Conservation (phyloP, 2,888 invertebrate species). For the Hipparchia sbordonii region DNA sequence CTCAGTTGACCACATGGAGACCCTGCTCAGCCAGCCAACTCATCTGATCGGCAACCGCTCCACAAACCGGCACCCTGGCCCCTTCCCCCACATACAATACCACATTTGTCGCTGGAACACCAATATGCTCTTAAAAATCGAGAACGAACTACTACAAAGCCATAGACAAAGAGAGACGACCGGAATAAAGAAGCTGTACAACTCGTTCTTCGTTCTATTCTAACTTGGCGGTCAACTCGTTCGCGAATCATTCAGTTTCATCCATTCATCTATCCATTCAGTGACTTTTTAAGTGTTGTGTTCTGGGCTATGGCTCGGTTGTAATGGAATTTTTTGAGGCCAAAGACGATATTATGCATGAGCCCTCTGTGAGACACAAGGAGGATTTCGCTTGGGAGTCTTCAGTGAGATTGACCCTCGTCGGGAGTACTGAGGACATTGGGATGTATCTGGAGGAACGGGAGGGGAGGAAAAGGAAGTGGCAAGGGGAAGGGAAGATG, state of each 20-base stretch:
- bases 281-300: conserved; percentile 56
- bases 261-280: conserved; percentile 50
- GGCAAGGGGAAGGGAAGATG: conserved; percentile 65
- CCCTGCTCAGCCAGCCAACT: conserved; percentile 55
- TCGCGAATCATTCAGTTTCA: background rate
- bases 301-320: conserved; percentile 55
- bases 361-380: conserved; percentile 52
- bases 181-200: conserved; percentile 93
- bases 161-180: conserved; percentile 92
- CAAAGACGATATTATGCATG: conserved; percentile 66
- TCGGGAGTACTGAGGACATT: conserved; percentile 65
- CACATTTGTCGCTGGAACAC: conserved; percentile 60
- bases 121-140: conserved; percentile 88
- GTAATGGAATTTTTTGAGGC: conserved; percentile 68
- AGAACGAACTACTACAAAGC: conserved; percentile 89
- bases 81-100: conserved; percentile 63
- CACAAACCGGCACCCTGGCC: conserved; percentile 57
- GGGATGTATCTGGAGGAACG: conserved; percentile 74
- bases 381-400: conserved; percentile 73
- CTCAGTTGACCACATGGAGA: conserved; percentile 63
- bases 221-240: conserved; percentile 76
- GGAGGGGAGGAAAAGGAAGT: conserved; percentile 74
- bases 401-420: conserved; percentile 61
- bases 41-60: conserved; percentile 62
- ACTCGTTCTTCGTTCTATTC: conserved; percentile 93